Conservation (phyloP, 37 sponge, comb jelly and placozoan species). For the Aplysina aerophoba region DNA sequence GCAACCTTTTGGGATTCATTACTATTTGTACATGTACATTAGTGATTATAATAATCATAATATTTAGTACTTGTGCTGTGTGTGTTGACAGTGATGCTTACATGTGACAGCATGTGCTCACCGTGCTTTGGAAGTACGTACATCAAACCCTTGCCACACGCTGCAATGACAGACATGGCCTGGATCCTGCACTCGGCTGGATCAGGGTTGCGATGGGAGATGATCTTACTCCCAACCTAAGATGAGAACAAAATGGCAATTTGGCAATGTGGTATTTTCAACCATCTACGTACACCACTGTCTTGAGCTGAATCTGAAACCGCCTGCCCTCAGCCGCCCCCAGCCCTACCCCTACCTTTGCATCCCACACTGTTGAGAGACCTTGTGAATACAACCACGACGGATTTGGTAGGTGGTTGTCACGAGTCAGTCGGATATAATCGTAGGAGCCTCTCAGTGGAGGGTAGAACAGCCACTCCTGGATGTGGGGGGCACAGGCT, state of each 20-base stretch:
- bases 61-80: no score
- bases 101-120: neutral
- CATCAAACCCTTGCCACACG: constrained; percentile 72
- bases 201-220: constrained; percentile 54
- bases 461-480: constrained; percentile 61
- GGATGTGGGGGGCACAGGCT: constrained; percentile 77
- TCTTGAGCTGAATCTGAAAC: no score
- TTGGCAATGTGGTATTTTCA: neutral
- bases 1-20: no score
- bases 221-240: constrained; percentile 42
- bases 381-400: constrained; percentile 53
- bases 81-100: no score
- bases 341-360: constrained; percentile 9
- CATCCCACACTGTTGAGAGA: constrained; percentile 27
- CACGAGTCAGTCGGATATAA: constrained; percentile 67
- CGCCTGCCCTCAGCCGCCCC: no score
- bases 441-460: constrained; percentile 71
- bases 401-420: constrained; percentile 70
- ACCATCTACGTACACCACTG: no score
- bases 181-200: constrained; percentile 60
- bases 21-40: no score
- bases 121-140: constrained; percentile 74
- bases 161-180: constrained; percentile 75
- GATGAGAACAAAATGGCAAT: neutral
- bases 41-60: no score